Evolutionary conservation across 23 tunicate species (phyloP).

Genomic region (Halocynthia aurantium): DNA sequence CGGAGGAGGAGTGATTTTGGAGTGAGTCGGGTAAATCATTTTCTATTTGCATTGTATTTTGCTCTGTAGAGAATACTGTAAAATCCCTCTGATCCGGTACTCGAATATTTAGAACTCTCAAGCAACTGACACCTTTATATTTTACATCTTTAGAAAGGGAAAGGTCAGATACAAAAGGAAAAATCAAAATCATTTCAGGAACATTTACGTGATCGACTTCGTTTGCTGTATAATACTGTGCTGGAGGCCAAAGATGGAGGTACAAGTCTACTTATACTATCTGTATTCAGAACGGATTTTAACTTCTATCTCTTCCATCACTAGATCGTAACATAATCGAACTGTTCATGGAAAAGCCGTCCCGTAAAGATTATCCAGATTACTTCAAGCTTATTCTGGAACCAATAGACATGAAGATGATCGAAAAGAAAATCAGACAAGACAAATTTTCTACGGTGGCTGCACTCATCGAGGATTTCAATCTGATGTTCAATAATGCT

Average conservation of each 20-base stretch:
- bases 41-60: neutral
- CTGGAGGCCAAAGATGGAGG: slow-evolving; percentile 52
- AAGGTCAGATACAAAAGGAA: neutral
- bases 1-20: neutral
- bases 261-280: neutral
- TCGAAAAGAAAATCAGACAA: slow-evolving; percentile 67
- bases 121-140: neutral
- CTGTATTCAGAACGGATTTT: neutral
- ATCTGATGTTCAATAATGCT: slow-evolving; percentile 93
- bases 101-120: neutral
- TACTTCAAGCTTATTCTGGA: slow-evolving; percentile 92
- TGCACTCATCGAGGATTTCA: slow-evolving; percentile 76
- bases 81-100: neutral
- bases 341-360: slow-evolving; percentile 88
- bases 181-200: slow-evolving; percentile 24
- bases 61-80: neutral
- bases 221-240: slow-evolving; percentile 43
- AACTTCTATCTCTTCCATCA: neutral
- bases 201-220: slow-evolving; percentile 17
- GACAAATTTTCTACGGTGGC: slow-evolving; percentile 55
- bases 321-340: slow-evolving; percentile 73
- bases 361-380: slow-evolving; percentile 90
- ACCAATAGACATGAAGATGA: slow-evolving; percentile 90
- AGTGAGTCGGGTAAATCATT: neutral
- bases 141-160: slow-evolving; percentile 13